phyloP scores from a whole-genome alignment of 2,888 invertebrate genomes.

The Kuschelorhynchus macadamiae region DNA sequence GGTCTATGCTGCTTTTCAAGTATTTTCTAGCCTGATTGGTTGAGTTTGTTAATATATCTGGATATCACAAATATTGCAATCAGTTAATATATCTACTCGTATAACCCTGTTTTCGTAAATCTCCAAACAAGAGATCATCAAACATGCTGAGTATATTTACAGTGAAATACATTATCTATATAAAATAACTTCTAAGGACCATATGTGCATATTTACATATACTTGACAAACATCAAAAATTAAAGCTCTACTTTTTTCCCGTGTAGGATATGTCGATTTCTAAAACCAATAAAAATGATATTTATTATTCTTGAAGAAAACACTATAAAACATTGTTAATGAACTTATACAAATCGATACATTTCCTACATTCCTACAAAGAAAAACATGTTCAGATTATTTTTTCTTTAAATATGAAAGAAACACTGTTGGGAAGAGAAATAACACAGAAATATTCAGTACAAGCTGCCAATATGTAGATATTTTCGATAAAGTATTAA shows the following conservation, averaged over 20 bases:
- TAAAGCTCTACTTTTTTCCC: slow-evolving; percentile 6
- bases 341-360: not conserved
- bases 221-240: not conserved
- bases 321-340: not conserved
- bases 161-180: not conserved
- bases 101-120: slow-evolving; percentile 21
- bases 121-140: slow-evolving; percentile 17
- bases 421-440: no score
- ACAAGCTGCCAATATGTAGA: no score
- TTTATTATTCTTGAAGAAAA: not conserved
- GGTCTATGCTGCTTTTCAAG: no score
- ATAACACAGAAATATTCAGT: no score
- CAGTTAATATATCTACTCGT: not conserved
- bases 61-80: no score
- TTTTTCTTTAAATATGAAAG: no score
- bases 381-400: no score
- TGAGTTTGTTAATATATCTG: no score
- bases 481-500: no score
- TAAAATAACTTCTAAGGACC: not conserved
- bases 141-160: not conserved
- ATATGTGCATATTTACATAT: slow-evolving; percentile 5
- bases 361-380: not conserved
- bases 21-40: no score
- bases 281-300: no score
- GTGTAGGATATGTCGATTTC: not conserved